Evolutionary conservation across 2,113 vertebrate genomes (phyloP).

Genomic region (Urocolius indicus): DNA sequence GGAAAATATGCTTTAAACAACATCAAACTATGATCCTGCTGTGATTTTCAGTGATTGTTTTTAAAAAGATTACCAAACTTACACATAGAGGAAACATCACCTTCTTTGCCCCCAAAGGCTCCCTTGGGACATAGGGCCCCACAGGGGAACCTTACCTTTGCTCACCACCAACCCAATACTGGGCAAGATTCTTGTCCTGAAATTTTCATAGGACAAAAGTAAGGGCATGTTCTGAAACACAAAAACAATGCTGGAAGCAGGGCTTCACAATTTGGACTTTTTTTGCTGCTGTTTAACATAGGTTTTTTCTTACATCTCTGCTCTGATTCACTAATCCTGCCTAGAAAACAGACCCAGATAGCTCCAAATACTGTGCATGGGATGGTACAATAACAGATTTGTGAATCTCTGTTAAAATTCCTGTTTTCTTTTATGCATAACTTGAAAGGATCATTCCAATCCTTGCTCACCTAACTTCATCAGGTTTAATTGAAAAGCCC

Average conservation of each 20-base stretch:
- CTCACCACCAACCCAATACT: too few species aligned
- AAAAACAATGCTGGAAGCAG: background rate
- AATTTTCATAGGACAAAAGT: background rate
- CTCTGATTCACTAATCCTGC: background rate
- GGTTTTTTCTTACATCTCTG: background rate
- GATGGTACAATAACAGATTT: background rate
- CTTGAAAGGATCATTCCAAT: background rate
- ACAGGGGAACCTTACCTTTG: background rate
- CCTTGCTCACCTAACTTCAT: background rate
- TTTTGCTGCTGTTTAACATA: background rate
- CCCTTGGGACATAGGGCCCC: background rate
- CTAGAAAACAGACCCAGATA: background rate
- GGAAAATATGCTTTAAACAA: background rate
- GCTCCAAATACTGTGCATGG: too few species aligned
- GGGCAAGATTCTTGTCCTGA: background rate
- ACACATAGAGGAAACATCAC: background rate
- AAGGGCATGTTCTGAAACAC: background rate
- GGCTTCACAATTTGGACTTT: background rate
- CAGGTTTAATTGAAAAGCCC: background rate
- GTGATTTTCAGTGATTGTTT: background rate
- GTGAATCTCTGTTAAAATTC: background rate
- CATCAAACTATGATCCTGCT: background rate
- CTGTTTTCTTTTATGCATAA: background rate
- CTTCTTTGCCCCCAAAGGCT: background rate
- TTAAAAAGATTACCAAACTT: background rate